These are phyloP conservation scores for Chelonus formosanus DNA, from an alignment of 2,888 invertebrate genomes.

Conservation along the genomic window DNA sequence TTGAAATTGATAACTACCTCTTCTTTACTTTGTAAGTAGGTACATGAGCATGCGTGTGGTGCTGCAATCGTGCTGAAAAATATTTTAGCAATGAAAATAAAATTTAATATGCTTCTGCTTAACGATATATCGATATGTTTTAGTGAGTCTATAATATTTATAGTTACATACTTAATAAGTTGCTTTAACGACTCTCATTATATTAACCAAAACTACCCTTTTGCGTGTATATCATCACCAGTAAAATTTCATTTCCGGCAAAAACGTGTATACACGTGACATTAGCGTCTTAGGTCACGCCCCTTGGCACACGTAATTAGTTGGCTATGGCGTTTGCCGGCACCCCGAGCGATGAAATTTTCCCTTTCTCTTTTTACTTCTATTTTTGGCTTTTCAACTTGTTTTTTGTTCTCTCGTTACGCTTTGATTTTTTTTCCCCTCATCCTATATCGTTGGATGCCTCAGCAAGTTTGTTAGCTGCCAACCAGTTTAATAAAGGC, in stretches of 20 bases:
- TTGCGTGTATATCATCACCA: slow-evolving; percentile 22
- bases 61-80: too few relatives aligned
- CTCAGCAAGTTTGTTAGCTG: slow-evolving; percentile 43
- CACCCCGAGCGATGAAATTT: slow-evolving; percentile 16
- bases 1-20: slow-evolving; percentile 8
- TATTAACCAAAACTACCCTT: neutral
- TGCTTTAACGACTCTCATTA: neutral
- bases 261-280: slow-evolving; percentile 44
- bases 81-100: too few relatives aligned
- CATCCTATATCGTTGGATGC: slow-evolving; percentile 24
- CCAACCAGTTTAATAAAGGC: slow-evolving; percentile 48
- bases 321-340: slow-evolving; percentile 8
- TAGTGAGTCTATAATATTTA: too few relatives aligned
- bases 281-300: slow-evolving; percentile 47
- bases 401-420: slow-evolving; percentile 13
- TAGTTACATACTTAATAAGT: too few relatives aligned
- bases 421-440: slow-evolving; percentile 14
- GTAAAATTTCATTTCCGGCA: slow-evolving; percentile 48
- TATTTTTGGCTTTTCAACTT: slow-evolving; percentile 32
- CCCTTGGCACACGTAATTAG: slow-evolving; percentile 45
- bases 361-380: slow-evolving; percentile 21
- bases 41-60: too few relatives aligned
- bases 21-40: too few relatives aligned
- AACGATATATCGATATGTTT: too few relatives aligned
- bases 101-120: too few relatives aligned